Evolutionary conservation across 2,888 invertebrate genomes (phyloP), one percentile per base, ranked within the genome.

Genomic region (Acrocera orbiculus): DNA sequence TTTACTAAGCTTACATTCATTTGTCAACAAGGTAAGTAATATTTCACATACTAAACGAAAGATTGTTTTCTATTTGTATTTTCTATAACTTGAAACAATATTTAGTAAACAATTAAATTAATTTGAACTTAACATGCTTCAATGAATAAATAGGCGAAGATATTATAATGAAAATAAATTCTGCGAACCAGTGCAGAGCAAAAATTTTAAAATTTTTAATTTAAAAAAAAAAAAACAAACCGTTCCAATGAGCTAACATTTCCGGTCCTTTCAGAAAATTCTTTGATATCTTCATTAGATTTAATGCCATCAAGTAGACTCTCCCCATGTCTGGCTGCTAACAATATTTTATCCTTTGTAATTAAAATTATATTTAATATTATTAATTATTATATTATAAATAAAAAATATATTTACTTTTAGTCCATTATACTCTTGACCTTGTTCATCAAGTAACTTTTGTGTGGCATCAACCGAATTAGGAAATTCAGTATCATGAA

Each of bases 201-300:
- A 54, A 47, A 46, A n/a, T n/a, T n/a, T n/a, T n/a, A n/a, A n/a
- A n/a, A n/a, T n/a, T n/a, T 9, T 6, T 9, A 35, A 24, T 13
- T 9, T 14, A 11, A 30, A 25, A 10, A 19, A 31, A 25, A 35
- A 16, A 16, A n/a, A 37, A 47, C 47, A 48, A 63, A 87, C 82
- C 86, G 79, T 65, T 93, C 89, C 43, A 93, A 79, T 39, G 89
- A 80, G 45, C 89, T 80, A 41, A 92, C 85, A 64, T 92, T 92
- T 50, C 81, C 80, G 38, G 79, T 70, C 50, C 77, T 71, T 41
- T 72, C 74, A 43, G 68, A 68, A 50, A 69, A 69, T 53, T 71
- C 71, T 59, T 68, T 70, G 8, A 56, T 49, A 38, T 54, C 52
- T 37, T 65, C 64, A 42, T 66, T 62, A 40, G 66, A 64, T 51